Evolutionary conservation across 2,113 vertebrate genomes (phyloP).

Genomic region (Cnemophilus loriae): DNA sequence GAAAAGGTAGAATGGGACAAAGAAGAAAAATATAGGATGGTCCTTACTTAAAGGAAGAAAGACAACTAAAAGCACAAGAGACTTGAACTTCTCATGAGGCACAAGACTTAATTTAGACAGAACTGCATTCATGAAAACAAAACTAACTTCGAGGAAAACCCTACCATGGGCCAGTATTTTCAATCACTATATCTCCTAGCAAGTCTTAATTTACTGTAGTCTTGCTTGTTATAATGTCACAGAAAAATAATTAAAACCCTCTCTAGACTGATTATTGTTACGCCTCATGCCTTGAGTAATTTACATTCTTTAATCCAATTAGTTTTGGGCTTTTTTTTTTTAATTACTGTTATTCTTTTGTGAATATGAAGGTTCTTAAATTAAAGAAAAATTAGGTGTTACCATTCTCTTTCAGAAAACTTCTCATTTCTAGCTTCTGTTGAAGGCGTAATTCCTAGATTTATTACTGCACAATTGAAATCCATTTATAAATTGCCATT

Average conservation of each 20-base stretch:
- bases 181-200: background rate
- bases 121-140: background rate
- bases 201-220: background rate
- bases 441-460: background rate
- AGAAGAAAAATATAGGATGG: background rate
- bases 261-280: background rate
- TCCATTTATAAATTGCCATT: background rate
- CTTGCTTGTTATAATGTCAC: background rate
- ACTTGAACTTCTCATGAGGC: background rate
- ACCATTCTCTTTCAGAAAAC: background rate
- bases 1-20: background rate
- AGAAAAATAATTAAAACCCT: background rate
- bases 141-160: background rate
- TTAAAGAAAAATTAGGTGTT: background rate
- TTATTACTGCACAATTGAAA: background rate
- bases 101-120: background rate
- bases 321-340: accelerated
- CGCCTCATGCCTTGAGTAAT: background rate
- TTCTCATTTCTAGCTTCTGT: background rate
- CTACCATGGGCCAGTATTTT: background rate
- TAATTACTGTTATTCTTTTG: background rate
- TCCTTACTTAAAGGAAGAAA: background rate
- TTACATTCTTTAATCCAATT: background rate
- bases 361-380: background rate
- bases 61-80: background rate